A percentile compares a stretch with the other conserved stretches of the same genome.
Conservation (phyloP, 37 sponge, comb jelly and placozoan genomes). For the Bolinopsis microptera region DNA sequence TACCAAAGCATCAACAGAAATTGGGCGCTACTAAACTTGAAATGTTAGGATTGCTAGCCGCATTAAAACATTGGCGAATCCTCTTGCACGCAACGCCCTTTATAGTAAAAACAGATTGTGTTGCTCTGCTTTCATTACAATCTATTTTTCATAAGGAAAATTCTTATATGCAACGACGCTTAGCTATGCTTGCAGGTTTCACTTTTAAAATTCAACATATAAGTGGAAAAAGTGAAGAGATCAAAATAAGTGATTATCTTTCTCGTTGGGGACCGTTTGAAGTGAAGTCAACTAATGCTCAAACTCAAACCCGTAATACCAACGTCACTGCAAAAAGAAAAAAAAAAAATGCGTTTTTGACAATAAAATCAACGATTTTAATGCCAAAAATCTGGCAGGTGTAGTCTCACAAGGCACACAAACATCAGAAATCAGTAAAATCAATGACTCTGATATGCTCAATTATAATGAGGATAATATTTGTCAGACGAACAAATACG, state of each 20-base stretch:
- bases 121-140: background rate
- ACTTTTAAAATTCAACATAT: constrained; percentile 2
- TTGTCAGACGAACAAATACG: too few relatives aligned
- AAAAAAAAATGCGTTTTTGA: too few relatives aligned
- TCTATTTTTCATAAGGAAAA: constrained; percentile 10
- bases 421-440: background rate
- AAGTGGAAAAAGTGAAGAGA: background rate
- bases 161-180: constrained; percentile 1
- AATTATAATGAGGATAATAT: too few relatives aligned
- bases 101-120: constrained; percentile 21
- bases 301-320: background rate
- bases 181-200: background rate
- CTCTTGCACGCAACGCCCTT: background rate
- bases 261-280: background rate
- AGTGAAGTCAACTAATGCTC: background rate
- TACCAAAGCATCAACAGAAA: constrained; percentile 22
- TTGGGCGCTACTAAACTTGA: constrained; percentile 30
- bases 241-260: constrained; percentile 21
- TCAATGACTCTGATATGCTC: background rate
- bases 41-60: background rate
- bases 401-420: background rate
- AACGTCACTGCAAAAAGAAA: background rate
- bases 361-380: too few relatives aligned
- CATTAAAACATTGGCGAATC: constrained; percentile 37
- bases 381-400: too few relatives aligned